A percentile compares a stretch with the other conserved stretches of the same genome.
Evolutionary conservation across 2,797 vertebrate species (phyloP).

Genomic region (Platyrinchus mystaceus): DNA sequence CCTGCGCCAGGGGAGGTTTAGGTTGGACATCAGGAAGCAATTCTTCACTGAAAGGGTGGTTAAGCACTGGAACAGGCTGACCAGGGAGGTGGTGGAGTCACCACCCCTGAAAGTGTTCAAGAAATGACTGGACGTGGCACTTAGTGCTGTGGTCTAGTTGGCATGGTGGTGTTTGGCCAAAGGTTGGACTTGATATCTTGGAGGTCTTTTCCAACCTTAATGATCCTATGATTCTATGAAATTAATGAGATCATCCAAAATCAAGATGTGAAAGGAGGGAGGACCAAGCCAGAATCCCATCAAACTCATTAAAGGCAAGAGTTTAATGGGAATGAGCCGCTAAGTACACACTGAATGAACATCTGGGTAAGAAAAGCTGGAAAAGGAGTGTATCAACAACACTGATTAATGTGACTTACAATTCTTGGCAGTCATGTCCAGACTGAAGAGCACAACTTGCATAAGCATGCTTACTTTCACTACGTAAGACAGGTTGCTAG

Average conservation of each 20-base stretch:
- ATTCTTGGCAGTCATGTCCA: not conserved
- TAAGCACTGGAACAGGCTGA: not conserved
- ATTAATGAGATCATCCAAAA: no score
- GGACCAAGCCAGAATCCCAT: no score
- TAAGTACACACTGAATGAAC: not conserved
- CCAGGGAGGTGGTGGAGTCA: not conserved
- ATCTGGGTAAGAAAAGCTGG: not conserved
- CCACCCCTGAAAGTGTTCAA: not conserved
- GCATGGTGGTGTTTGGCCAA: not conserved
- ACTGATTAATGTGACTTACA: not conserved
- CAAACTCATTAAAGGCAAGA: not conserved
- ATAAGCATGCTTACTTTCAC: not conserved
- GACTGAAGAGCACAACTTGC: not conserved
- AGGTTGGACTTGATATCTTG: no score
- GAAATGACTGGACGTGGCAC: no score
- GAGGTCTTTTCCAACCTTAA: no score
- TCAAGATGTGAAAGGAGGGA: no score
- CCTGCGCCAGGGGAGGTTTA: not conserved
- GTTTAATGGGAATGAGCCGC: not conserved
- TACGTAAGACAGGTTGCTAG: not conserved
- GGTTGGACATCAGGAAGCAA: not conserved
- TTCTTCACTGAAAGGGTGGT: not conserved
- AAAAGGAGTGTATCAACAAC: not conserved
- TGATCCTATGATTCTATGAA: no score
- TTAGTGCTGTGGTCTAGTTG: not conserved